phyloP scores from a whole-genome alignment of 2,113 vertebrate genomes.

The Ptilonorhynchus violaceus region DNA sequence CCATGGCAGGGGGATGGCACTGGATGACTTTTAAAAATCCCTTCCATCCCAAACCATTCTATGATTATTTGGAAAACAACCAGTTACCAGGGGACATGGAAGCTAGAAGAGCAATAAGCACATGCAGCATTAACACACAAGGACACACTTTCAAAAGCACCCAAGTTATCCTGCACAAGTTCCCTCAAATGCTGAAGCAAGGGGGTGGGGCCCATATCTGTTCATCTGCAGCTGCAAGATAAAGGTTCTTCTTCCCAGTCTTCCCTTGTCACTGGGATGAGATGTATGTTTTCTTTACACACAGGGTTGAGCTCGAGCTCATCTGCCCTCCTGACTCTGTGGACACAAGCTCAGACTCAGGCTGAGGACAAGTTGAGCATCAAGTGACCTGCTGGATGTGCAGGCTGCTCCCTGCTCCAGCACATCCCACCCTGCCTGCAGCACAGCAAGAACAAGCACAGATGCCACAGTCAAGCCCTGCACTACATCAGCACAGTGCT shows the following conservation, averaged over 20 bases:
- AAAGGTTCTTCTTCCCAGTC: not conserved
- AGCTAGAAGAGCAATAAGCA: not conserved
- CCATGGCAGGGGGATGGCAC: not conserved
- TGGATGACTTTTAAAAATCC: not conserved
- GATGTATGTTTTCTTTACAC: not conserved
- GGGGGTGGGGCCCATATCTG: not conserved
- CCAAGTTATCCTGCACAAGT: not conserved
- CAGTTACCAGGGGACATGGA: not conserved
- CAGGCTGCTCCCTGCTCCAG: not conserved
- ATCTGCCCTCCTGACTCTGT: not conserved
- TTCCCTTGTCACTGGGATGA: not conserved
- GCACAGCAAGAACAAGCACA: accelerated
- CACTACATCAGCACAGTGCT: not conserved
- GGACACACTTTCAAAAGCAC: not conserved
- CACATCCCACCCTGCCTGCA: not conserved
- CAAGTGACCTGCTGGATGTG: not conserved
- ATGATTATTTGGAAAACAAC: not conserved
- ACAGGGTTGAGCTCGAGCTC: accelerated
- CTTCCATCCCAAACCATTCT: not conserved
- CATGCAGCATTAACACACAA: not conserved
- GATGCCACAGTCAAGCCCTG: not conserved
- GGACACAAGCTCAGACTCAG: not conserved
- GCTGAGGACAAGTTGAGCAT: not conserved
- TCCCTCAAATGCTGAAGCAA: not conserved
- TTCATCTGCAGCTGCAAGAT: not conserved